phyloP scores from a whole-genome alignment of 2,113 vertebrate genomes.

The Dipodomys spectabilis region DNA sequence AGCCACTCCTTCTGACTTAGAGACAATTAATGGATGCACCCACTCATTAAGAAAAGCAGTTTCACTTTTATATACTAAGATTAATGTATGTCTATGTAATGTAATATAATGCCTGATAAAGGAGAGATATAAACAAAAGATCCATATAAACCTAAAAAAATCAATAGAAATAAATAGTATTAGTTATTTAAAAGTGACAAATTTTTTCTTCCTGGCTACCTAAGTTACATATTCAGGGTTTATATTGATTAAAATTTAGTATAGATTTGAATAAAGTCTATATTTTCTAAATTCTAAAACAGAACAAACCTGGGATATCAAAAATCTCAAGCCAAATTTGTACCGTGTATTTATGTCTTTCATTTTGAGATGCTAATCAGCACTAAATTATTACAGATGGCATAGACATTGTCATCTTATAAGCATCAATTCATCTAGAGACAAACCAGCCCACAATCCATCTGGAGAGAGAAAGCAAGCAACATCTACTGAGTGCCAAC shows the following conservation, averaged over 20 bases:
- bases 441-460: slow-evolving; percentile 22
- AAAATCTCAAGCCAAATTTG: slow-evolving; percentile 20
- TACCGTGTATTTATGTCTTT: not conserved
- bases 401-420: not conserved
- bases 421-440: not conserved
- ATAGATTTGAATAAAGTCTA: slow-evolving; percentile 9
- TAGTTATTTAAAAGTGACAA: not conserved
- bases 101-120: not conserved
- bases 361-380: slow-evolving; percentile 24
- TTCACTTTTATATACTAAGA: not conserved
- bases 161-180: not conserved
- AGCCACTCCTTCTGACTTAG: not conserved
- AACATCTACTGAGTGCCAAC: not conserved
- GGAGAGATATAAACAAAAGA: not conserved
- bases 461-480: not conserved
- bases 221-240: not conserved
- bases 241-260: slow-evolving; percentile 10
- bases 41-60: not conserved
- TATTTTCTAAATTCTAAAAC: slow-evolving; percentile 46
- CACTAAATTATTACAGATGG: slow-evolving; percentile 16
- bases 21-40: not conserved
- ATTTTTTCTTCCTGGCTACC: not conserved
- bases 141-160: not conserved
- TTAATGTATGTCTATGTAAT: not conserved
- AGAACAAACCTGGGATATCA: slow-evolving; percentile 29